Conservation (phyloP, 2,797 vertebrate species). For the Hippocampus kuda region DNA sequence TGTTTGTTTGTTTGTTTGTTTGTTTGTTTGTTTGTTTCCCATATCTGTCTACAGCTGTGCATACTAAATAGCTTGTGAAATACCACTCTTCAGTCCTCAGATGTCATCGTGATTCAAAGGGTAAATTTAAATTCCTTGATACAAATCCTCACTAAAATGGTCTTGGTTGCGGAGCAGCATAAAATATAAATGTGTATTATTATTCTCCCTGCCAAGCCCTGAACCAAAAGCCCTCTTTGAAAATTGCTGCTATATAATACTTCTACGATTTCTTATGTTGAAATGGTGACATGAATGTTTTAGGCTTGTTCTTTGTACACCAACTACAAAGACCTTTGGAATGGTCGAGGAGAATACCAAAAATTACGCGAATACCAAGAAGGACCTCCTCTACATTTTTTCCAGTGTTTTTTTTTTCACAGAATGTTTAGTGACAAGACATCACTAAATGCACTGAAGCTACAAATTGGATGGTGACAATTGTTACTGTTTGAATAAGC, state of each 20-base stretch:
- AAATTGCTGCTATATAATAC: not conserved
- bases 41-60: not conserved
- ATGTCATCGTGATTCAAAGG: not conserved
- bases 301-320: conserved; percentile 6
- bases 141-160: not conserved
- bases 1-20: too few species aligned
- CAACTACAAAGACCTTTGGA: conserved; percentile 33
- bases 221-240: not conserved
- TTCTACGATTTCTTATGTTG: not conserved
- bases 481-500: conserved; percentile 41
- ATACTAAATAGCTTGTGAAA: not conserved
- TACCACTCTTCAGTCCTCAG: not conserved
- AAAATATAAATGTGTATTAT: not conserved
- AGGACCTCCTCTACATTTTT: conserved; percentile 28
- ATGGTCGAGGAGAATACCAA: conserved; percentile 11
- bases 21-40: not conserved
- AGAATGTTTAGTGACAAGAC: conserved; percentile 38
- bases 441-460: conserved; percentile 34
- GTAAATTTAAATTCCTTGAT: not conserved
- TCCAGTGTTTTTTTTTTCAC: conserved; percentile 4
- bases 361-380: conserved; percentile 10
- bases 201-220: not conserved
- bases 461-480: conserved; percentile 42
- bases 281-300: conserved; percentile 9
- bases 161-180: not conserved